Evolutionary conservation across 2,888 invertebrate species (phyloP).

Genomic region (Lepidonotus clava): DNA sequence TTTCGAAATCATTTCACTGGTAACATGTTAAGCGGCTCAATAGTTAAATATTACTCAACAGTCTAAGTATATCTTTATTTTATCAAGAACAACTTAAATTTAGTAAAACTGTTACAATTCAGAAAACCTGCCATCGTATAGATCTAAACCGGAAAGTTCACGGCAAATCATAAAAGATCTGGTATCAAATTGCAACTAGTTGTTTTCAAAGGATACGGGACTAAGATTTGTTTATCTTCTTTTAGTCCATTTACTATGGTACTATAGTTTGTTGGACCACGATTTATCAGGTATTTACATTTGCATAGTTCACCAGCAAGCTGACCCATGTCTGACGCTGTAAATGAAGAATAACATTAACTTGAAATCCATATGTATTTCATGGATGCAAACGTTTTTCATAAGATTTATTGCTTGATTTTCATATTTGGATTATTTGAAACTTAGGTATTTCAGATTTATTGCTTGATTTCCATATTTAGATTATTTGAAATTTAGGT

Average conservation of each 20-base stretch:
- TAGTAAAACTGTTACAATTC: no score
- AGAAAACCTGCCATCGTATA: no score
- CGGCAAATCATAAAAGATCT: neutral
- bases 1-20: no score
- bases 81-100: no score
- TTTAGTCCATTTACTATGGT: neutral
- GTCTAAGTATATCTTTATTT: no score
- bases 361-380: neutral
- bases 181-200: neutral
- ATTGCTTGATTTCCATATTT: neutral
- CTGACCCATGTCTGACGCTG: neutral
- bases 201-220: slow-evolving; percentile 18
- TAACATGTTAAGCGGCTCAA: no score
- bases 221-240: neutral
- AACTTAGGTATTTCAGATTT: no score
- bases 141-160: no score
- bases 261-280: neutral
- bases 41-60: no score
- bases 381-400: neutral
- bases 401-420: neutral
- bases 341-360: neutral
- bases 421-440: neutral
- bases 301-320: neutral
- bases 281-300: neutral
- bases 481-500: no score